Evolutionary conservation across 2,113 vertebrate genomes (phyloP).

Genomic region (Oryzias woworae): DNA sequence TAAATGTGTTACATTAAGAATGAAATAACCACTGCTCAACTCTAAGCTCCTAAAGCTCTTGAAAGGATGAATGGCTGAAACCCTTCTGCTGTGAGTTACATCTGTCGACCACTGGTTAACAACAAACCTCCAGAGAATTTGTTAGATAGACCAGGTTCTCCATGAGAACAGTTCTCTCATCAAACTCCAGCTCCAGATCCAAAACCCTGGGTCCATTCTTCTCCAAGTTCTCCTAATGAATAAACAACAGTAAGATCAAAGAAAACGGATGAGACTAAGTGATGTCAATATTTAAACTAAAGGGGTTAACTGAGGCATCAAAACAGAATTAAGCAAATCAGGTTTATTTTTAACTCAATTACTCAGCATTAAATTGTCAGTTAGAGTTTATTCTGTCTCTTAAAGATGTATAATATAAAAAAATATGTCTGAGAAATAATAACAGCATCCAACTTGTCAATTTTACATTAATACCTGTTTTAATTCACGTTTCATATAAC

Average conservation of each 20-base stretch:
- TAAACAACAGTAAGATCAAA: constrained; percentile 1
- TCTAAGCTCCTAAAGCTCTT: too few species aligned
- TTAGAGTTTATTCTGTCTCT: too few species aligned
- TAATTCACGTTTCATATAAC: neutral
- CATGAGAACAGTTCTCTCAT: constrained; percentile 88
- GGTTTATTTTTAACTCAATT: too few species aligned
- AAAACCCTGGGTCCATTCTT: constrained; percentile 88
- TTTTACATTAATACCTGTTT: constrained; percentile 5
- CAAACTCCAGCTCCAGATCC: constrained; percentile 93
- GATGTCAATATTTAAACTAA: neutral
- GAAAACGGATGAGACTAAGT: neutral
- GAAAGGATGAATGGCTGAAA: too few species aligned
- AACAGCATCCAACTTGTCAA: constrained; percentile 7
- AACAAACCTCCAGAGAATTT: constrained; percentile 90
- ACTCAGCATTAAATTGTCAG: too few species aligned
- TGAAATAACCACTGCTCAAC: too few species aligned
- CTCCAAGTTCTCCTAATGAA: constrained; percentile 89
- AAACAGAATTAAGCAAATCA: neutral
- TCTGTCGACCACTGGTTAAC: neutral
- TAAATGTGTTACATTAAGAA: neutral
- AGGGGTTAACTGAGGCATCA: neutral
- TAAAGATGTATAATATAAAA: too few species aligned
- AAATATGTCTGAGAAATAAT: too few species aligned
- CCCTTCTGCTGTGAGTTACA: neutral
- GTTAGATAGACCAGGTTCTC: constrained; percentile 95